phyloP scores from a whole-genome alignment of 2,113 vertebrate genomes.

The Coreoperca whiteheadi region DNA sequence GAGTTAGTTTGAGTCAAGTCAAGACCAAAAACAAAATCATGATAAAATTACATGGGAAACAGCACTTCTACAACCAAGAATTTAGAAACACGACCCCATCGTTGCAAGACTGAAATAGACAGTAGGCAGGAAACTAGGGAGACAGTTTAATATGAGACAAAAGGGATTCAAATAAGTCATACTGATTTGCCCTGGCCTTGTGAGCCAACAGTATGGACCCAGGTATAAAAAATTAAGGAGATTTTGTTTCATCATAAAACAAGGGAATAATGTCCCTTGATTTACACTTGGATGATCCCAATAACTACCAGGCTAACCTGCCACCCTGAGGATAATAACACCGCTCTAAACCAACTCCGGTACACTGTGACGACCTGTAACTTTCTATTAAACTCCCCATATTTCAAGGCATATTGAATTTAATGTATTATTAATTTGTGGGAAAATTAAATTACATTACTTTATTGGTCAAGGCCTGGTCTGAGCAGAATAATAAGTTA shows the following conservation, averaged over 20 bases:
- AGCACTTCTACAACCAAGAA: not conserved
- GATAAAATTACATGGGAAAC: conserved; percentile 1
- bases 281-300: conserved; percentile 46
- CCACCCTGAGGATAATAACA: conserved; percentile 41
- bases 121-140: not conserved
- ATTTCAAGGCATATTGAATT: conserved; percentile 65
- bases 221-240: conserved; percentile 23
- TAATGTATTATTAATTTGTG: conserved; percentile 59
- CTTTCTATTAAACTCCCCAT: conserved; percentile 62
- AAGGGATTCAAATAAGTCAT: conserved; percentile 2
- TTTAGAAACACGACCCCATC: not conserved
- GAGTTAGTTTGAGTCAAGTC: conserved; percentile 6
- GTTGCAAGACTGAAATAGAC: not conserved
- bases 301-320: not conserved
- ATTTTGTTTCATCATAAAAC: conserved; percentile 34
- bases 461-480: conserved; percentile 49
- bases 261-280: conserved; percentile 38
- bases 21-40: conserved; percentile 9
- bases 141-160: not conserved
- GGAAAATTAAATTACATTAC: conserved; percentile 60
- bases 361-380: conserved; percentile 49
- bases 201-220: not conserved
- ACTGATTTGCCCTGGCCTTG: not conserved
- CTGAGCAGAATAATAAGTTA: conserved; percentile 56
- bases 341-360: conserved; percentile 20